Evolutionary conservation across 2,888 invertebrate genomes (phyloP), one percentile per base, ranked within the genome.

Genomic region (Microchrysa polita): DNA sequence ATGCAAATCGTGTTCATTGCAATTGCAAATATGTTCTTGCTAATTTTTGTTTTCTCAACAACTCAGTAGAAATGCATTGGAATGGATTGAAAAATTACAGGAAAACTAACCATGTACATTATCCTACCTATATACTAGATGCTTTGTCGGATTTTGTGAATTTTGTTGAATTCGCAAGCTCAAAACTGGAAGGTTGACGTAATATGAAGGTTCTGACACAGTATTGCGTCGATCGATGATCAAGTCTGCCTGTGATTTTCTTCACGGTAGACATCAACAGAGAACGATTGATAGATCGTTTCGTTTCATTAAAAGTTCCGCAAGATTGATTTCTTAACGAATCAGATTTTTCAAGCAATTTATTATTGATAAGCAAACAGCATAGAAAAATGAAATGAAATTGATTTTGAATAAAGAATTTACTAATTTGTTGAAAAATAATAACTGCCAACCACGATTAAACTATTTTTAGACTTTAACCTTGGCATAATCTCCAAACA

Each of bases 1-100:
- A 34, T 67, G 67, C 53, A 67, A 67, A 67, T 67, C 53, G 52
- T 55, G 67, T 67, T 67, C 55, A 12, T 53, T 67, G 52, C 67
- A 53, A 67, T 53, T 52, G 44, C n/a, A 67, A 42, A 42, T 34
- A 48, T 48, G 4, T 48, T 48, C 16, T 42, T n/a, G 16, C n/a
- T 12, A 48, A n/a, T 59, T 59, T 59, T 52, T 52, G 2, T 52
- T 4, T 14, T 55, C 20, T 20, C 18, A 55, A 9, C n/a, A 52
- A 14, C n/a, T 14, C 52, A 14, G 5, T 2, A 1, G 52, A n/a
- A 18, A 52, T 52, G 16, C 5, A 5, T 2, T 52, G 16, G 52
- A 5, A 5, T 52, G n/a, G 52, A n/a, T 18, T 16, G 16, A 16
- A n/a, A n/a, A 16, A 48, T n/a, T n/a, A 48, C 48, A 48, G 16